These are phyloP conservation scores for Brachypodius melanocephalos DNA, from an alignment of 2,113 vertebrate genomes.

Conservation along the genomic window DNA sequence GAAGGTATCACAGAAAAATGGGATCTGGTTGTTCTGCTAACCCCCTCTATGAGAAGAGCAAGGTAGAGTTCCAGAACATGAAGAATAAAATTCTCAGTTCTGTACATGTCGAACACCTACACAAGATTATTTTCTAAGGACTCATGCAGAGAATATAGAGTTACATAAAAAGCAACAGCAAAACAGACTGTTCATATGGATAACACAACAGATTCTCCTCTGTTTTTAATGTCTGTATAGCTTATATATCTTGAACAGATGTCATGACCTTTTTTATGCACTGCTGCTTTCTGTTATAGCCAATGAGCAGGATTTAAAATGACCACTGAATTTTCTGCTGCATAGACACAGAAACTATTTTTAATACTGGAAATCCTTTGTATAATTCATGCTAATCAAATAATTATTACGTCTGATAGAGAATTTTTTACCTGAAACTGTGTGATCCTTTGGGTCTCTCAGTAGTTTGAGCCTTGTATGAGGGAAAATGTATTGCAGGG, in stretches of 20 bases:
- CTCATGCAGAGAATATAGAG: neutral
- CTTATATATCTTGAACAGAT: neutral
- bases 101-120: neutral
- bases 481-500: constrained; percentile 88
- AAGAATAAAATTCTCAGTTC: neutral
- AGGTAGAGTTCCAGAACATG: neutral
- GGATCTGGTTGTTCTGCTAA: neutral
- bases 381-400: neutral
- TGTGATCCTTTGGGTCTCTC: constrained; percentile 90
- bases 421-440: constrained; percentile 86
- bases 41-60: neutral
- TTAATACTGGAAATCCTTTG: neutral
- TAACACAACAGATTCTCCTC: neutral
- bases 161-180: neutral
- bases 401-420: neutral
- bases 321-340: neutral
- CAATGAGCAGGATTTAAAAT: neutral
- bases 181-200: neutral
- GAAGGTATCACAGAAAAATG: neutral
- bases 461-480: constrained; percentile 87
- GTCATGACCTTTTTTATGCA: neutral
- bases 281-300: neutral
- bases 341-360: neutral
- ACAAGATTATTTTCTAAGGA: neutral
- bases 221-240: neutral